Base-by-base conservation (phyloP, 2,113 vertebrate species). In the Rhodinocichla rosea region DNA sequence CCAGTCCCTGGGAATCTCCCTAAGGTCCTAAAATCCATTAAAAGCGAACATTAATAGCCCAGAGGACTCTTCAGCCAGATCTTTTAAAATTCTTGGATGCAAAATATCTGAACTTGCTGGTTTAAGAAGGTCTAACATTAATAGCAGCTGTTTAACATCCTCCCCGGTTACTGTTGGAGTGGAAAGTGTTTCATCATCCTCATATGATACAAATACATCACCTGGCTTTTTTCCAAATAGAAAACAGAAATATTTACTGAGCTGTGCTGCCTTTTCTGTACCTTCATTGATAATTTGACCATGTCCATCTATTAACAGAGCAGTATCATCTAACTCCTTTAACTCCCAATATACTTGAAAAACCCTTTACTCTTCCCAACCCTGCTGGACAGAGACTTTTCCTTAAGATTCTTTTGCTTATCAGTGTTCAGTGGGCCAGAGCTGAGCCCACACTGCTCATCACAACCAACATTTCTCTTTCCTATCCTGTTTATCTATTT, bases 101-200 rank as follows among this genome's bases (percentile, higher is more conserved):
- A 89, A 93, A 94, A 55, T 44, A 81, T 81, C 94, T 88, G 71
- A 94, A 94, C 39, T 92, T 86, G 92, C 85, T 95, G n/a, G 68
- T 92, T 92, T 88, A 83, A 93, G 88, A 90, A 91, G 64, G 88
- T 86, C 85, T 96, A 74, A 95, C 93, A 95, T 86, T 83, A 95
- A 95, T 70, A 97, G 95, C 95, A 96, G 92, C 94, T 97, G 96
- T 91, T 97, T 77, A 81, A 96, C 90, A 92, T 97, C 95, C 94
- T 95, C 92, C 50, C 88, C 83, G 6, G 79, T 96, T 95, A 86
- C 95, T 93, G 93, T 3, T 83, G 93, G 94, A 94, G 93, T 95
- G 94, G 95, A 93, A 97, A 96, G 81, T 78, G 86, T 94, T 95
- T 94, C 96, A 95, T 96, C 94, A 97, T 86, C 79, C 90, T 96